Conservation (phyloP, 2,888 invertebrate genomes). For the Monochamus alternatus region DNA sequence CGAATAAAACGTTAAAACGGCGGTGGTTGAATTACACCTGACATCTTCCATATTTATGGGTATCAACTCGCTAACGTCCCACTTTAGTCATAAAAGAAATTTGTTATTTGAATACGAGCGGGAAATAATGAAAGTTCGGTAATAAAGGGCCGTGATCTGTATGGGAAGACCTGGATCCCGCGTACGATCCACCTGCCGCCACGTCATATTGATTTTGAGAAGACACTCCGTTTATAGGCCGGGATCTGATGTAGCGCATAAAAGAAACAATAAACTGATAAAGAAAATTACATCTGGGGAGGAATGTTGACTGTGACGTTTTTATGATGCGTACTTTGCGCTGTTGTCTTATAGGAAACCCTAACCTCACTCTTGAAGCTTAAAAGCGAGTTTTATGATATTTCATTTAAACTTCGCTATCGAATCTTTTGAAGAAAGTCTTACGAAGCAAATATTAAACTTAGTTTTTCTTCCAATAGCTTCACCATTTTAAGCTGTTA, state of each 20-base stretch:
- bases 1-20: constrained; percentile 58
- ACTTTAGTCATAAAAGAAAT: constrained; percentile 63
- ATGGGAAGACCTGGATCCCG: constrained; percentile 62
- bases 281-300: not conserved
- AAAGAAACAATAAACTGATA: constrained; percentile 9
- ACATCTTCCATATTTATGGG: constrained; percentile 59
- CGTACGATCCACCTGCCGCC: constrained; percentile 66
- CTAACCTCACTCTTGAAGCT: too few species aligned
- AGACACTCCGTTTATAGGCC: constrained; percentile 26
- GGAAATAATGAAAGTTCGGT: constrained; percentile 67
- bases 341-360: too few species aligned
- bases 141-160: constrained; percentile 65
- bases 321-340: not conserved
- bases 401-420: too few species aligned
- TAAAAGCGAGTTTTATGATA: too few species aligned
- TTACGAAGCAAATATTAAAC: too few species aligned
- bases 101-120: constrained; percentile 68
- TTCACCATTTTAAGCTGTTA: too few species aligned
- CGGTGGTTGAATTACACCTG: constrained; percentile 56
- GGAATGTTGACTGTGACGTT: not conserved
- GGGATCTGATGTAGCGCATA: not conserved
- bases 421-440: too few species aligned
- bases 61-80: constrained; percentile 61
- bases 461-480: too few species aligned
- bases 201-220: constrained; percentile 61